These are phyloP conservation scores for Scophthalmus maximus DNA, from an alignment of 2,113 vertebrate genomes.

Conservation along the genomic window DNA sequence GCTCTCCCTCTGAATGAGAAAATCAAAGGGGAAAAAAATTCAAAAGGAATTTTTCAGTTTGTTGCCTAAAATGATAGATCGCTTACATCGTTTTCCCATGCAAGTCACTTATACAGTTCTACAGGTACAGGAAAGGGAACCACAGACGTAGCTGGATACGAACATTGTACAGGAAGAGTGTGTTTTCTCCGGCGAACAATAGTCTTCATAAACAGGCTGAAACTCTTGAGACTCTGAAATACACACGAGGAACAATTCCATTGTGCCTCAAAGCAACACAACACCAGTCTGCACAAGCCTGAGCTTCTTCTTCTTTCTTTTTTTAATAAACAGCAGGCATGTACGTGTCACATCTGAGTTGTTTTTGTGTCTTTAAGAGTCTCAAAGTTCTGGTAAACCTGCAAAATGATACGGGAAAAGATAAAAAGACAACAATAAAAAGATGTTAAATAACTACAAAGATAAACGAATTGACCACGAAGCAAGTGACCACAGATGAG, in stretches of 20 bases:
- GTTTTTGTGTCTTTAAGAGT: not conserved
- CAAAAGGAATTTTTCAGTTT: not conserved
- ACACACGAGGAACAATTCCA: not conserved
- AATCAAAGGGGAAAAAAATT: conserved; percentile 10
- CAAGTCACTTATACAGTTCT: not conserved
- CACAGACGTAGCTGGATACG: conserved; percentile 5
- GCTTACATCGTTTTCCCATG: no score
- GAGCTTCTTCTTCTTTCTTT: not conserved
- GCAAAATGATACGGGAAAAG: not conserved
- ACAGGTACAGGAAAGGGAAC: conserved; percentile 57
- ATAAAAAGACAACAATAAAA: not conserved
- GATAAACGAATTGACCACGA: not conserved
- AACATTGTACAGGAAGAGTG: conserved; percentile 41
- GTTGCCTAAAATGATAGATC: not conserved
- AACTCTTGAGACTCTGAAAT: no score
- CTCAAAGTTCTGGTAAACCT: not conserved
- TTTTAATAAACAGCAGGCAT: not conserved
- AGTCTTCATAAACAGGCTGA: conserved; percentile 31
- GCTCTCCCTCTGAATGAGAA: conserved; percentile 88
- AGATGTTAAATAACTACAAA: not conserved
- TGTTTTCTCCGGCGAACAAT: conserved; percentile 58
- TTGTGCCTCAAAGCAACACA: not conserved
- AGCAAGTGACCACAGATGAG: no score
- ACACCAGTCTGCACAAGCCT: conserved; percentile 7
- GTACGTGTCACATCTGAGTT: not conserved